Base-by-base conservation (phyloP, 2,113 vertebrate species). In the Oceanodroma tethys region DNA sequence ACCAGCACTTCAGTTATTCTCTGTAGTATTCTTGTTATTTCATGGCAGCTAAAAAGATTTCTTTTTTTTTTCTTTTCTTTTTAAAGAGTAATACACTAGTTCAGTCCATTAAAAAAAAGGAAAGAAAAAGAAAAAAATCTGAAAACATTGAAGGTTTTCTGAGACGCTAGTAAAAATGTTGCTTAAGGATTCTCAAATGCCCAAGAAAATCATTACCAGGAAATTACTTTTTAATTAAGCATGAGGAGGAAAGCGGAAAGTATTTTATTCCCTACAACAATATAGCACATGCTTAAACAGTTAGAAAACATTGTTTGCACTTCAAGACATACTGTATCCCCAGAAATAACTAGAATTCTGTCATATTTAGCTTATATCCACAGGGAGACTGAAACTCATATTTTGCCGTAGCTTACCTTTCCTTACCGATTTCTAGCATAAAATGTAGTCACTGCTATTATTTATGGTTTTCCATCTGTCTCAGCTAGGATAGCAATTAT, bases 221-320 rank as follows among this genome's bases (percentile, higher is more conserved):
- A 90, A 90, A 90, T 71, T 7, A 84, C 60, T 86, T 90, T 76
- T 81, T 93, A 94, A 94, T 75, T 81, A 95, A 94, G 65, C 19
- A 60, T 34, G 19, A 68, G 36, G 16, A 96, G 8, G 19, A 86
- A 79, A 86, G 47, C 1, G 90, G 26, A n/a, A 81, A 87, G 34
- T 58, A 47, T 74, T 93, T 84, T 72, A 79, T 53, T 91, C 78
- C 42, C 60, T 76, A 10, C 30, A 71, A 93, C 43, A 50, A 68
- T 10, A 40, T 2, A 92, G 26, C 17, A 66, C 56, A 53, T 45
- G 26, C 53, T 73, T 38, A 75, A 75, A 86, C 17, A 79, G n/a
- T 74, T 53, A 79, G 19, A 84, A 88, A 93, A 90, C 42, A 71
- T 7, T 71, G 40, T 82, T 71, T 67, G 68, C n/a, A 53, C 22